Evolutionary conservation across 1,140 invertebrate genomes (phyloP).

Genomic region (Psilanteris sp.): DNA sequence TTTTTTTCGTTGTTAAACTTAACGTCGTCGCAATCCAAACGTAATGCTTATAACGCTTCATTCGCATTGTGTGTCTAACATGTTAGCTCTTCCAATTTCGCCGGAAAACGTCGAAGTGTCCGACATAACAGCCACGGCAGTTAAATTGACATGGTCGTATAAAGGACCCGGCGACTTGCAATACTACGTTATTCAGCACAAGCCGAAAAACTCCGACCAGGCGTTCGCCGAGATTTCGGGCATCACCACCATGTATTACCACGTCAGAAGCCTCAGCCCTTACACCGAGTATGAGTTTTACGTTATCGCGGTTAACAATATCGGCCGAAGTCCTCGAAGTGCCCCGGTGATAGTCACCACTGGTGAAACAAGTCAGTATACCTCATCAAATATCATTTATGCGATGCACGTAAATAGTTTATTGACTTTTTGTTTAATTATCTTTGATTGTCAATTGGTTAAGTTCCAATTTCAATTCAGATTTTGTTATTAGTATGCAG

Average conservation of each 20-base stretch:
- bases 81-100: conserved; percentile 90
- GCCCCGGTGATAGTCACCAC: conserved; percentile 93
- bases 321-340: conserved; percentile 93
- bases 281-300: conserved; percentile 98
- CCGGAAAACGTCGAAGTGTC: conserved; percentile 93
- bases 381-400: conserved; percentile 3
- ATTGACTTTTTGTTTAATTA: conserved; percentile 18
- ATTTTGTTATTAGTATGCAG: background rate
- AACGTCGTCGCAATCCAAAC: conserved; percentile 6
- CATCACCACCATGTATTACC: conserved; percentile 95
- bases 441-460: conserved; percentile 5
- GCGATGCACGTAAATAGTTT: conserved; percentile 14
- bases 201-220: conserved; percentile 90
- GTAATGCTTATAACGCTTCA: conserved; percentile 21
- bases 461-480: conserved; percentile 3
- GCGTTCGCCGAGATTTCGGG: conserved; percentile 93
- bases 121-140: conserved; percentile 95
- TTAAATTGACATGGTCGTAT: conserved; percentile 94
- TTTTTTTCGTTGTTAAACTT: conserved; percentile 3
- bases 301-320: conserved; percentile 95
- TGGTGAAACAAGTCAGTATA: conserved; percentile 94
- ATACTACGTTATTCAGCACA: conserved; percentile 97
- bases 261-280: conserved; percentile 91
- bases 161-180: conserved; percentile 90
- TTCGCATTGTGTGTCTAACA: conserved; percentile 57